These are phyloP conservation scores for Cantharis rufa DNA, from an alignment of 2,888 invertebrate genomes.

Conservation along the genomic window DNA sequence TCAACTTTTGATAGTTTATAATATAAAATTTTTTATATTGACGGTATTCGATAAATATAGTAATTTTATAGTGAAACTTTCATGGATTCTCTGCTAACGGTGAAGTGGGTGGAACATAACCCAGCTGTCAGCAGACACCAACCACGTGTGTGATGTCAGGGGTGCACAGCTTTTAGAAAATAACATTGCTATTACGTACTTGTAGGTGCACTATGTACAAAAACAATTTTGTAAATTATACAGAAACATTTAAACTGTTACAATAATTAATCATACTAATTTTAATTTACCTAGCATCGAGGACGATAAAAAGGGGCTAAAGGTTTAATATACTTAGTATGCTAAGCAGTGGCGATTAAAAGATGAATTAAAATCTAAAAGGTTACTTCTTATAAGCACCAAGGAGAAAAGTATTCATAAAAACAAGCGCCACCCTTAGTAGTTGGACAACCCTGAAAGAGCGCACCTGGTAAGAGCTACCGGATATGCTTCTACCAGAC, in stretches of 20 bases:
- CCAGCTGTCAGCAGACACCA: slow-evolving; percentile 42
- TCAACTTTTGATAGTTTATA: not conserved
- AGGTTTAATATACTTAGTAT: not conserved
- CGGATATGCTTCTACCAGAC: slow-evolving; percentile 52
- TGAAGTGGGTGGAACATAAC: slow-evolving; percentile 38
- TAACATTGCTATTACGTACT: not conserved
- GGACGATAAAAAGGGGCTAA: not conserved
- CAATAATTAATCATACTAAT: not conserved
- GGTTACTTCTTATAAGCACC: not conserved
- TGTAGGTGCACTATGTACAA: not conserved
- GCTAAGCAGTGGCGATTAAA: not conserved
- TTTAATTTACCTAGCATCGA: too few species aligned
- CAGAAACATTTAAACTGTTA: not conserved
- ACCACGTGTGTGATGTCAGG: slow-evolving; percentile 39
- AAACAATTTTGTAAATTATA: not conserved
- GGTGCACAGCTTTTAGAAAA: slow-evolving; percentile 16
- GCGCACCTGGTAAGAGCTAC: slow-evolving; percentile 51
- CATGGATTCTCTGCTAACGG: slow-evolving; percentile 34
- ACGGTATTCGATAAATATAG: slow-evolving; percentile 29
- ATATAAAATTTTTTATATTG: not conserved
- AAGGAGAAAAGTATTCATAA: not conserved
- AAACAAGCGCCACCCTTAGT: slow-evolving; percentile 16
- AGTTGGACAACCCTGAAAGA: slow-evolving; percentile 48
- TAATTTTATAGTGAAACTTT: slow-evolving; percentile 36
- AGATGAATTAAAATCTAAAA: not conserved